Evolutionary conservation across 2,113 vertebrate species (phyloP).

Genomic region (Pithys albifrons): DNA sequence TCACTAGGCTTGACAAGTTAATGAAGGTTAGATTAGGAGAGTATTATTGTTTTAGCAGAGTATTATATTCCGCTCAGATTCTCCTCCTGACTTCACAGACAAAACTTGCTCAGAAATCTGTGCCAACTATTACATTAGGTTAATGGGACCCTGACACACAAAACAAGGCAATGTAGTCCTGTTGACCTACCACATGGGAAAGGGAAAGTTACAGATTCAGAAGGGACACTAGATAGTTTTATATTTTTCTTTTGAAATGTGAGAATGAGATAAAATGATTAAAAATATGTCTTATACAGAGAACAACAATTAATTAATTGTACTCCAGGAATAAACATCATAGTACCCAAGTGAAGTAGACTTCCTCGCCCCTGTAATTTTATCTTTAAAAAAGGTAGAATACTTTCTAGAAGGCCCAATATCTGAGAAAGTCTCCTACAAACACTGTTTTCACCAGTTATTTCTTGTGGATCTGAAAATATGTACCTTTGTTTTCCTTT

Average conservation of each 20-base stretch:
- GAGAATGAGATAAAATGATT: slow-evolving; percentile 40
- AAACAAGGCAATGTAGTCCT: slow-evolving; percentile 25
- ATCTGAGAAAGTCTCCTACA: neutral
- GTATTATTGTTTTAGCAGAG: slow-evolving; percentile 66
- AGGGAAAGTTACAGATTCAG: slow-evolving; percentile 34
- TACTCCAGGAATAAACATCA: neutral
- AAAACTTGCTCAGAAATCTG: slow-evolving; percentile 62
- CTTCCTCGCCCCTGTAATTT: neutral
- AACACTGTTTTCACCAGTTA: neutral
- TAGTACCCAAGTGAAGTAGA: neutral
- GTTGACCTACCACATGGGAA: slow-evolving; percentile 59
- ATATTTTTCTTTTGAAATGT: slow-evolving; percentile 41
- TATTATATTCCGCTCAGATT: slow-evolving; percentile 62
- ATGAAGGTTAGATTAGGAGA: slow-evolving; percentile 60
- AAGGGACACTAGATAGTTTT: neutral
- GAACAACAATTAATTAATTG: neutral
- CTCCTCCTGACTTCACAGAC: slow-evolving; percentile 40
- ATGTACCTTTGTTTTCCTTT: neutral
- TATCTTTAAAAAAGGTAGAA: neutral
- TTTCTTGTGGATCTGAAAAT: neutral
- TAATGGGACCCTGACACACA: slow-evolving; percentile 43
- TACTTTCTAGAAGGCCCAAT: neutral
- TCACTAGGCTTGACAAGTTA: slow-evolving; percentile 67
- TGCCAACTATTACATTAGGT: slow-evolving; percentile 57
- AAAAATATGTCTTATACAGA: slow-evolving; percentile 26